Evolutionary conservation across 2,113 vertebrate genomes (phyloP).

Genomic region (Saimiri boliviensis): DNA sequence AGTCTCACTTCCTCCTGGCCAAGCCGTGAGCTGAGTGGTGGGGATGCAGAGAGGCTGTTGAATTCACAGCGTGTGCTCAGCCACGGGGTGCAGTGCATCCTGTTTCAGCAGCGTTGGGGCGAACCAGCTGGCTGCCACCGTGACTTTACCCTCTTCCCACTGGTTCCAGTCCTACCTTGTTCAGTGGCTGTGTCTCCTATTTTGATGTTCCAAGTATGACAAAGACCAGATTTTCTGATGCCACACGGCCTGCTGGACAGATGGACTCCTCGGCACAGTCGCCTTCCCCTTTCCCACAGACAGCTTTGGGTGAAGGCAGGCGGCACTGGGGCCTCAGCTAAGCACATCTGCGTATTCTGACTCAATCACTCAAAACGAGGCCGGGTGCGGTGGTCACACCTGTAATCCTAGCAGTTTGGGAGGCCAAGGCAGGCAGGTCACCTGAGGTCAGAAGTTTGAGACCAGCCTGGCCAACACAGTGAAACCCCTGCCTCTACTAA

Average conservation of each 20-base stretch:
- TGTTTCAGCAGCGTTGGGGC: fast-evolving
- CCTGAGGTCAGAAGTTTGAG: too few species aligned
- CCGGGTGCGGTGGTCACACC: fast-evolving
- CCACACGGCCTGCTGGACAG: not conserved
- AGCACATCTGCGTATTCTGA: fast-evolving
- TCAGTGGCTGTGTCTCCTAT: not conserved
- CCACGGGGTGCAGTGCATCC: fast-evolving
- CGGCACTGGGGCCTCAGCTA: fast-evolving
- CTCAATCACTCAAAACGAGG: not conserved
- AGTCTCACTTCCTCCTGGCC: not conserved
- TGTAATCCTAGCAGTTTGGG: too few species aligned
- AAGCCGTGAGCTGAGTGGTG: fast-evolving
- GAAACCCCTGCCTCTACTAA: too few species aligned
- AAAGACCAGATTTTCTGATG: not conserved
- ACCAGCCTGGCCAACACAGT: too few species aligned
- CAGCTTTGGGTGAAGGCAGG: not conserved
- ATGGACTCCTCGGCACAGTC: not conserved
- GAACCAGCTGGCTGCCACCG: fast-evolving
- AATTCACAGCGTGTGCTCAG: not conserved
- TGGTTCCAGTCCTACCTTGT: not conserved
- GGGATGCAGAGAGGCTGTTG: fast-evolving
- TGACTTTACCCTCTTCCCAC: fast-evolving
- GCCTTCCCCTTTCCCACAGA: not conserved
- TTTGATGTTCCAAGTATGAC: not conserved
- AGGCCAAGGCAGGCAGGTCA: too few species aligned